Percentiles rank a stretch among this genome's conserved stretches.
Evolutionary conservation across 2,113 vertebrate genomes (phyloP).

Genomic region (Thunnus maccoyii): DNA sequence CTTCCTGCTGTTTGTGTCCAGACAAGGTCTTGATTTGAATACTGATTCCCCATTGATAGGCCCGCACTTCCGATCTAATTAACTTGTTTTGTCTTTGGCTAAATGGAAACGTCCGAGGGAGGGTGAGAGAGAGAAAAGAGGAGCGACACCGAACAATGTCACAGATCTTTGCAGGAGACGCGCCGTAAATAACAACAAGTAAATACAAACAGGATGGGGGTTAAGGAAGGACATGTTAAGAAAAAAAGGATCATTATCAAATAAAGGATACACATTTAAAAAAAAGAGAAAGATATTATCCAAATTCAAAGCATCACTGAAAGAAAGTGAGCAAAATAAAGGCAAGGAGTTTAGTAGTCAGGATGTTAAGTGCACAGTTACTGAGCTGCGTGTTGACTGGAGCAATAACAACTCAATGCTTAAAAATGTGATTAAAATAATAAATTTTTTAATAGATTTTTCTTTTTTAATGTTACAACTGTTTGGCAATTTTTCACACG

Average conservation of each 20-base stretch:
- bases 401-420: conserved; percentile 21
- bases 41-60: conserved; percentile 85
- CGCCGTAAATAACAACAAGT: conserved; percentile 79
- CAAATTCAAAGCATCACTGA: conserved; percentile 9
- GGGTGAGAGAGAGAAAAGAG: conserved; percentile 62
- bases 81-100: conserved; percentile 91
- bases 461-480: background rate
- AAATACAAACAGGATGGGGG: conserved; percentile 78
- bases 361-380: background rate
- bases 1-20: conserved; percentile 86
- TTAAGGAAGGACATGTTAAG: conserved; percentile 60
- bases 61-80: conserved; percentile 91
- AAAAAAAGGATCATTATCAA: conserved; percentile 1
- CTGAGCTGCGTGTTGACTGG: background rate
- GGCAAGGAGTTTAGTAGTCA: background rate
- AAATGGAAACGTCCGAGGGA: conserved; percentile 77
- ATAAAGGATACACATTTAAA: conserved; percentile 16
- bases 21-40: conserved; percentile 83
- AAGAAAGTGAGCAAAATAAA: background rate
- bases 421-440: background rate
- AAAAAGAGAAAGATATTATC: background rate
- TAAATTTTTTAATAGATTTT: background rate
- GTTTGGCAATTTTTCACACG: conserved; percentile 34
- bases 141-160: conserved; percentile 65
- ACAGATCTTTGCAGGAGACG: conserved; percentile 64